phyloP scores from a whole-genome alignment of 1,140 invertebrate genomes.

The Anastatus disparis region DNA sequence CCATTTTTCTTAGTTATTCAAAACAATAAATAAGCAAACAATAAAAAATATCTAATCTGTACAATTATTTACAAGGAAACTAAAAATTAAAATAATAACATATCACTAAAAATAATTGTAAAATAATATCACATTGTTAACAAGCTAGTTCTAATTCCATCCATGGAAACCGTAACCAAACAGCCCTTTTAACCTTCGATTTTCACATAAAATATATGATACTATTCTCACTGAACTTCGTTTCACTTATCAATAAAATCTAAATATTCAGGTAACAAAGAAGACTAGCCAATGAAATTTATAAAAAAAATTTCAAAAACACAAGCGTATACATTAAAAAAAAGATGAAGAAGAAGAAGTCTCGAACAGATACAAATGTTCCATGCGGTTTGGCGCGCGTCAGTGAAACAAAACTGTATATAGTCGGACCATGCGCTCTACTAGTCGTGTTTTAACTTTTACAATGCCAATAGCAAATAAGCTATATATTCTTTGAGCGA shows the following conservation, averaged over 20 bases:
- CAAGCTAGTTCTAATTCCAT: not conserved
- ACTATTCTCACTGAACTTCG: too few relatives aligned
- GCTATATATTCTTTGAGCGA: too few relatives aligned
- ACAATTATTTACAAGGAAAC: too few relatives aligned
- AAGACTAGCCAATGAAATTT: too few relatives aligned
- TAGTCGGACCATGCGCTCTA: slow-evolving; percentile 48
- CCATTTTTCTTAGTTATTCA: slow-evolving; percentile 50
- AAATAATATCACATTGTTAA: not conserved
- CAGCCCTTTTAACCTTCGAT: not conserved
- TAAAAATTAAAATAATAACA: too few relatives aligned
- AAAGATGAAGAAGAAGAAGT: not conserved
- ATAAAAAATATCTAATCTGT: too few relatives aligned
- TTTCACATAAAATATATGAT: slow-evolving; percentile 8
- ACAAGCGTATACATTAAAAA: not conserved
- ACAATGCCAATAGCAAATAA: too few relatives aligned
- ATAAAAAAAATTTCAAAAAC: too few relatives aligned
- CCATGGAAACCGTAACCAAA: not conserved
- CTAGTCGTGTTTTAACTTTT: too few relatives aligned
- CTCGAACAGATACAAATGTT: slow-evolving; percentile 24
- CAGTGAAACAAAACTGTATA: slow-evolving; percentile 60
- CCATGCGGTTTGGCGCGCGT: slow-evolving; percentile 47
- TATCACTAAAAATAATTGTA: not conserved
- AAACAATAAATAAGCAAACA: too few relatives aligned
- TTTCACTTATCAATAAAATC: too few relatives aligned
- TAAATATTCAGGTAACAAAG: too few relatives aligned